A percentile compares a stretch with the other conserved stretches of the same genome.
Conservation (phyloP, 2,888 invertebrate species). For the Eupithecia dodoneata region DNA sequence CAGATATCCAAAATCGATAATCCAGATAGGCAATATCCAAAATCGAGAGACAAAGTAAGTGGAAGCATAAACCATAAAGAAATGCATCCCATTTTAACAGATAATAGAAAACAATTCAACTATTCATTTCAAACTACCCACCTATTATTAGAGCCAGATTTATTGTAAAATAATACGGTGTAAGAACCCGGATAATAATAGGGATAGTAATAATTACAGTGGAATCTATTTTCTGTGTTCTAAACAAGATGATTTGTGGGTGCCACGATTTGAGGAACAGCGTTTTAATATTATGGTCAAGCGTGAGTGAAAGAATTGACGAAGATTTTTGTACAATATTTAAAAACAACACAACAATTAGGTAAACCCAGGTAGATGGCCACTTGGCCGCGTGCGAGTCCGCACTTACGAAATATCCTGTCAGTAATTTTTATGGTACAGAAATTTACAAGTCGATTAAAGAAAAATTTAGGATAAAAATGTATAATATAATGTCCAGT, state of each 20-base stretch:
- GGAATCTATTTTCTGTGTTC: neutral
- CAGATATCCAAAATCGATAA: too few species aligned
- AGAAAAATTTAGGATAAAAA: too few species aligned
- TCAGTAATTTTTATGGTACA: too few species aligned
- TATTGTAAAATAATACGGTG: conserved; percentile 32
- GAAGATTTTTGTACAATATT: neutral
- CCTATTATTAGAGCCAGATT: conserved; percentile 32
- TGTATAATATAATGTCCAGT: too few species aligned
- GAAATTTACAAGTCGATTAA: too few species aligned
- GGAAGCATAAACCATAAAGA: neutral
- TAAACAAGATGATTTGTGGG: conserved; percentile 25
- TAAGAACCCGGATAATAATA: conserved; percentile 35
- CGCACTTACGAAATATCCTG: neutral
- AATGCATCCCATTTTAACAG: neutral
- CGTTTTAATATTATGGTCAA: neutral
- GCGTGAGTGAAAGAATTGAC: neutral
- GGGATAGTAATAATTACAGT: conserved; percentile 13
- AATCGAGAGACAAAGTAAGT: neutral
- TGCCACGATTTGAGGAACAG: conserved; percentile 4
- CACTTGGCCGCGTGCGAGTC: neutral
- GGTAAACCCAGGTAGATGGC: neutral
- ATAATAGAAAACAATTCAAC: neutral
- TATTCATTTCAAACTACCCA: neutral
- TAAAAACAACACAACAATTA: neutral
- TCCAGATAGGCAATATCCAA: too few species aligned